Percentiles rank a stretch among this genome's conserved stretches.
These are phyloP conservation scores for Oryzias sinensis DNA, from an alignment of 2,797 vertebrate genomes.

Conservation along the genomic window DNA sequence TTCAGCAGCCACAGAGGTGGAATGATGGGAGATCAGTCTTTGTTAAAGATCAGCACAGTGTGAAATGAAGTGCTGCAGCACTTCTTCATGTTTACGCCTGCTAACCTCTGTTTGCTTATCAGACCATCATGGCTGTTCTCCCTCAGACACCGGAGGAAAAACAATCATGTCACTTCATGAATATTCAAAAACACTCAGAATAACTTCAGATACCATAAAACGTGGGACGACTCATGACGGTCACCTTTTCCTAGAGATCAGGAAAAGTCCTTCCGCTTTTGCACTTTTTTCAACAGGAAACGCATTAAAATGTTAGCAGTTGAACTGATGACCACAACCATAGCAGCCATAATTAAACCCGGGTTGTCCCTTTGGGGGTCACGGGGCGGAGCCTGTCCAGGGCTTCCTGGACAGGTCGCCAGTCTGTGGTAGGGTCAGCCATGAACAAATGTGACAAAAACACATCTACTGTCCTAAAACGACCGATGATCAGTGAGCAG, in stretches of 20 bases:
- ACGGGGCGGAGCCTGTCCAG: too few relatives aligned
- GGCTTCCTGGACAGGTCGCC: too few relatives aligned
- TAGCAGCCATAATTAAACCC: too few relatives aligned
- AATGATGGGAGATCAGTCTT: constrained; percentile 59
- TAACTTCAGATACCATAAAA: too few relatives aligned
- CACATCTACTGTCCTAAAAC: too few relatives aligned
- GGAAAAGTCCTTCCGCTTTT: constrained; percentile 3
- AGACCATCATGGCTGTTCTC: constrained; percentile 29
- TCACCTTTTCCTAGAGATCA: neutral
- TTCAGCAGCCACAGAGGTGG: constrained; percentile 57
- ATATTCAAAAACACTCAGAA: constrained; percentile 28
- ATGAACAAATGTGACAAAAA: too few relatives aligned
- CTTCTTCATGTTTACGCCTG: constrained; percentile 49
- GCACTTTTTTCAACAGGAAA: neutral
- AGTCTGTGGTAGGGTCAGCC: too few relatives aligned
- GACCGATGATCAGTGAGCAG: too few relatives aligned
- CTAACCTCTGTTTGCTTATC: constrained; percentile 59
- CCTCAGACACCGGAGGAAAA: constrained; percentile 26
- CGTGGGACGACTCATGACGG: too few relatives aligned
- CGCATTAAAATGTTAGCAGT: too few relatives aligned
- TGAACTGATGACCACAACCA: too few relatives aligned
- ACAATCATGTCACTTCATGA: constrained; percentile 29
- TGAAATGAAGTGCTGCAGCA: constrained; percentile 64
- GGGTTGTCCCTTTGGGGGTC: too few relatives aligned
- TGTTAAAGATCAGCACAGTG: constrained; percentile 62